These are phyloP conservation scores for Prorops nasuta DNA, from an alignment of 1,140 invertebrate species.

Conservation along the genomic window DNA sequence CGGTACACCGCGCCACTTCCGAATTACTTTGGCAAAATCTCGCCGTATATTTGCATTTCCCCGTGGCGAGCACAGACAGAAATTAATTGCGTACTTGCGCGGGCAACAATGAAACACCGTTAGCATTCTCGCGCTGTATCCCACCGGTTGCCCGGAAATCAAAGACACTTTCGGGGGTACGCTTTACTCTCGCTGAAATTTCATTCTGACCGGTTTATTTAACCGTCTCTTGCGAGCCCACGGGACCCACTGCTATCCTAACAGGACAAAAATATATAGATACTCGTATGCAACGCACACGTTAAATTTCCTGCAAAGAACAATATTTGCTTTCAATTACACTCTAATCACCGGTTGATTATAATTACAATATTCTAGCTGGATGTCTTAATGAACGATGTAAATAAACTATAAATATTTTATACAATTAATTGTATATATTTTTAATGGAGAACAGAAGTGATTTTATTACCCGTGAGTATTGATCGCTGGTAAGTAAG, in stretches of 20 bases:
- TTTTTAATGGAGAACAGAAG: too few relatives aligned
- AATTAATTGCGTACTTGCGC: constrained; percentile 54
- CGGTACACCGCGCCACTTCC: constrained; percentile 50
- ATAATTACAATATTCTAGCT: too few relatives aligned
- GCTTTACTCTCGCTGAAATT: constrained; percentile 21
- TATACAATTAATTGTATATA: too few relatives aligned
- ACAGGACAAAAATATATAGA: too few relatives aligned
- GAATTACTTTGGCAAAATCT: constrained; percentile 51
- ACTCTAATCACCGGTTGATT: too few relatives aligned
- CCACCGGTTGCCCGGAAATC: constrained; percentile 40
- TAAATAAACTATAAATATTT: too few relatives aligned
- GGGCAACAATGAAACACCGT: constrained; percentile 45
- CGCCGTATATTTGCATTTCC: constrained; percentile 50
- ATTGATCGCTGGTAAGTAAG: too few relatives aligned
- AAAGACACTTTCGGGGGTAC: constrained; percentile 41
- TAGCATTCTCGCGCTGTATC: constrained; percentile 19
- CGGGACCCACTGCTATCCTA: not conserved
- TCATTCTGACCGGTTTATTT: constrained; percentile 22
- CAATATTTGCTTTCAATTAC: too few relatives aligned
- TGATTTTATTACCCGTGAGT: too few relatives aligned
- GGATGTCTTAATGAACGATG: too few relatives aligned
- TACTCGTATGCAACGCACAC: too few relatives aligned
- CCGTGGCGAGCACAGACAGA: constrained; percentile 43
- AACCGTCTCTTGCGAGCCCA: not conserved
- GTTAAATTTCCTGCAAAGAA: too few relatives aligned